Evolutionary conservation across 2,797 vertebrate genomes (phyloP).

Genomic region (Poeciliopsis turneri): DNA sequence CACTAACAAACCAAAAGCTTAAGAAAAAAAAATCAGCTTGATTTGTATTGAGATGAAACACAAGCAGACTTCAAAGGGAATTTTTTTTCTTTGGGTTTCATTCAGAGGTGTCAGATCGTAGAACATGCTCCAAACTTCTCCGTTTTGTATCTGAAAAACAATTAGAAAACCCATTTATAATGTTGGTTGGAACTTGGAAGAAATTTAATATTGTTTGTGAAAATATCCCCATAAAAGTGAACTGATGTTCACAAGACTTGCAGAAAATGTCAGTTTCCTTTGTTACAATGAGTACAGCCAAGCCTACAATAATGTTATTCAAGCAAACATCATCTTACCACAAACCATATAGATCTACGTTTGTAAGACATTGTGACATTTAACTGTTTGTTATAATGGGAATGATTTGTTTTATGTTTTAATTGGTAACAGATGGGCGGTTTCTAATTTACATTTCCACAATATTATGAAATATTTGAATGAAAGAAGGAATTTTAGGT

Average conservation of each 20-base stretch:
- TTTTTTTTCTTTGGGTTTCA: neutral
- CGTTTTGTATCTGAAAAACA: neutral
- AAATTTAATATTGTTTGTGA: neutral
- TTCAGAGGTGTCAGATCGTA: neutral
- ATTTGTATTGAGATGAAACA: neutral
- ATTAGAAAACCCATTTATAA: neutral
- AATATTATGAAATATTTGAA: neutral
- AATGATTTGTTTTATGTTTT: neutral
- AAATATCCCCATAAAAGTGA: neutral
- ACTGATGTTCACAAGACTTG: neutral
- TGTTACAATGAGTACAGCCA: conserved; percentile 1
- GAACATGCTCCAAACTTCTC: neutral
- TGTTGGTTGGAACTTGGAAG: neutral
- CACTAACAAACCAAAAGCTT: neutral
- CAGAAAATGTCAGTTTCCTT: conserved; percentile 1
- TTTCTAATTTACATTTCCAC: neutral
- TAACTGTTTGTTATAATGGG: neutral
- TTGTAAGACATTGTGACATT: conserved; percentile 4
- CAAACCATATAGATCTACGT: neutral
- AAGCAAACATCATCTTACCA: neutral
- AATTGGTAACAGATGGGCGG: neutral
- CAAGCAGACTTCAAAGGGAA: neutral
- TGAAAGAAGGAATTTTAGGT: neutral
- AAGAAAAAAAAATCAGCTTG: neutral
- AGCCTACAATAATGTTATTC: neutral